A percentile compares a stretch with the other conserved stretches of the same genome.
These are phyloP conservation scores for Diarsia mendica DNA, from an alignment of 2,888 invertebrate genomes.

Conservation along the genomic window DNA sequence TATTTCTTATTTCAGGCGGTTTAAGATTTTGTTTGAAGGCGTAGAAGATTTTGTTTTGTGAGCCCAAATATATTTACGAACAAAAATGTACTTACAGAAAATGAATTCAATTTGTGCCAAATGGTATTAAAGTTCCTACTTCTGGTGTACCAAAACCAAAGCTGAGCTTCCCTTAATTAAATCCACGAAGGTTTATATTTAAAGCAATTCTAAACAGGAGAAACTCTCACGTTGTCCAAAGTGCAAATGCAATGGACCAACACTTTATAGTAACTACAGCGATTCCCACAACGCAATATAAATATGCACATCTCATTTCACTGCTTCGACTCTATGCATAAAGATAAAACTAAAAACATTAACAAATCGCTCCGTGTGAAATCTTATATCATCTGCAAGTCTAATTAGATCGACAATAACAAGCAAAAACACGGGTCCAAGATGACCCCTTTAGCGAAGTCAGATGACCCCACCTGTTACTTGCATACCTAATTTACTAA, in stretches of 20 bases:
- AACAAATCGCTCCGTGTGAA: conserved; percentile 72
- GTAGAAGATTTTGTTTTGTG: too few species aligned
- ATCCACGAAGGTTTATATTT: conserved; percentile 9
- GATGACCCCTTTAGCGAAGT: conserved; percentile 79
- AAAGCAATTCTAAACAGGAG: background rate
- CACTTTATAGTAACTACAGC: conserved; percentile 10
- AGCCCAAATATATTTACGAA: background rate
- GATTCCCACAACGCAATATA: conserved; percentile 51
- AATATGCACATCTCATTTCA: conserved; percentile 59
- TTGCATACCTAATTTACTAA: conserved; percentile 73
- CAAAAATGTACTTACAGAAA: background rate
- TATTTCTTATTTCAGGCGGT: background rate
- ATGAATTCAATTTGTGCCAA: background rate
- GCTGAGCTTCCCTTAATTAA: background rate
- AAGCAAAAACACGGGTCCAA: conserved; percentile 65
- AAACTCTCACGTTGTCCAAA: conserved; percentile 16
- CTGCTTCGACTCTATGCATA: conserved; percentile 18
- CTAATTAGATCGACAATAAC: conserved; percentile 71
- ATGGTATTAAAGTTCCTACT: background rate
- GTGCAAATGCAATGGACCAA: conserved; percentile 42
- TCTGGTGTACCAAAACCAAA: background rate
- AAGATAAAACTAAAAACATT: conserved; percentile 52
- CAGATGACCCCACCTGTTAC: conserved; percentile 85
- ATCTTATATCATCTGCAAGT: conserved; percentile 75
- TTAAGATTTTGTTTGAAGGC: background rate